phyloP scores from a whole-genome alignment of 1,140 invertebrate species.

The Calephelis virginiensis region DNA sequence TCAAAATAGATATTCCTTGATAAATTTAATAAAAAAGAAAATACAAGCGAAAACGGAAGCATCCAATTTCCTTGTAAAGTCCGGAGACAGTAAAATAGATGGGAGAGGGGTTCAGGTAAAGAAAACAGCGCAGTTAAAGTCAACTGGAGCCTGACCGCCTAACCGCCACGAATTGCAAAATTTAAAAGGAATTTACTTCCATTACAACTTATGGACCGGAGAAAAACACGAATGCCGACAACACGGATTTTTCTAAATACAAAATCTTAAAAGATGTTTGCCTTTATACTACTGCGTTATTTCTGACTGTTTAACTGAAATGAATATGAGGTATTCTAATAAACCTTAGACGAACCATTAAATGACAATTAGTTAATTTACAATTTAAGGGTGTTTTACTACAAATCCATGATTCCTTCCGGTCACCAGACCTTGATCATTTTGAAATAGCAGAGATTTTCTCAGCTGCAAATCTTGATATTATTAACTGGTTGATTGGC shows the following conservation, averaged over 20 bases:
- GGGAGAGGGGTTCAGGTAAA: slow-evolving; percentile 32
- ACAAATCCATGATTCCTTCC: no score
- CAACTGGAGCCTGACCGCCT: slow-evolving; percentile 33
- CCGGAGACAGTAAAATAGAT: slow-evolving; percentile 37
- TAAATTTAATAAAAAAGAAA: slow-evolving; percentile 34
- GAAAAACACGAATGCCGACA: slow-evolving; percentile 6
- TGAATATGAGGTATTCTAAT: no score
- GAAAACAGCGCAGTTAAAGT: slow-evolving; percentile 35
- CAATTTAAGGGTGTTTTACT: no score
- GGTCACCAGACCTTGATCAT: no score
- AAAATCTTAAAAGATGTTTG: slow-evolving; percentile 1
- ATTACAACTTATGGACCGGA: slow-evolving; percentile 30
- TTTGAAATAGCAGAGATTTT: no score
- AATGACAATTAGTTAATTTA: no score
- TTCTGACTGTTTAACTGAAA: no score
- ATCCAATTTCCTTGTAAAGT: slow-evolving; percentile 40
- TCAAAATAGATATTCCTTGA: slow-evolving; percentile 13
- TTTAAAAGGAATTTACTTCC: slow-evolving; percentile 27
- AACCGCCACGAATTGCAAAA: slow-evolving; percentile 29
- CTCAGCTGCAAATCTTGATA: no score
- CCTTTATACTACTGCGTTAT: no score
- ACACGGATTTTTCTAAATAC: background rate
- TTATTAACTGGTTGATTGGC: no score
- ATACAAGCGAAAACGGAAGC: slow-evolving; percentile 28
- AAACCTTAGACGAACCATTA: no score